Base-by-base conservation (phyloP, 2,888 invertebrate genomes). In the Chesias legatella region DNA sequence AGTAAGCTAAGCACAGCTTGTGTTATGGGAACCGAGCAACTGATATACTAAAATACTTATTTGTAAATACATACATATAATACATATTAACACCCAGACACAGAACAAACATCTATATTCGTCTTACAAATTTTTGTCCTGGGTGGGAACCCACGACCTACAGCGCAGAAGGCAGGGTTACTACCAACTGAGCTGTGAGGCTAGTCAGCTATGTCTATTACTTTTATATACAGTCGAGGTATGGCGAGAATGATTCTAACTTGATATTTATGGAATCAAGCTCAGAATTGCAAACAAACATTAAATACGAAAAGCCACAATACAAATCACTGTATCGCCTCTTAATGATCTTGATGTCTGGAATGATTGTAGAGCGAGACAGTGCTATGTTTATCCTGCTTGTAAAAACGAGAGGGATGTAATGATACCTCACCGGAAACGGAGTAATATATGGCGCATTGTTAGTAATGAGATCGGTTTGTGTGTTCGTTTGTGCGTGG, bases 391-490 rank as follows among this genome's bases (percentile, higher is more conserved):
- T 23, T 3, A 24, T 13, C 0, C 7, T 1, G n/a, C 28, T 21
- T 1, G 65, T 31, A 10, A 46, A 67, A 79, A 44, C 21, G 74
- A 48, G 76, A 73, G 9, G 45, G 41, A 33, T 43, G 48, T 57
- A 58, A 66, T 66, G 70, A 73, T 78, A 72, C 71, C 76, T 73
- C 77, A 75, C 85, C 84, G 86, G 85, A 86, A 86, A 82, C 77
- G 62, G 66, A 39, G 76, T 85, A 85, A 86, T 84, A 83, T 86
- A 86, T 86, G 84, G 80, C 59, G 79, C 80, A 86, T 86, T 86
- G 86, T 86, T 85, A 76, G 81, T 86, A 86, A 86, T 79, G 85
- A 86, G 86, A 78, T 79, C 79, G 72, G 80, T 74, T 79, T 79
- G 79, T 79, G 78, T 67, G 73, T 71, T 65, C 67, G 69, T 63